Conservation (phyloP, 2,113 vertebrate species). For the Uropsilus gracilis region DNA sequence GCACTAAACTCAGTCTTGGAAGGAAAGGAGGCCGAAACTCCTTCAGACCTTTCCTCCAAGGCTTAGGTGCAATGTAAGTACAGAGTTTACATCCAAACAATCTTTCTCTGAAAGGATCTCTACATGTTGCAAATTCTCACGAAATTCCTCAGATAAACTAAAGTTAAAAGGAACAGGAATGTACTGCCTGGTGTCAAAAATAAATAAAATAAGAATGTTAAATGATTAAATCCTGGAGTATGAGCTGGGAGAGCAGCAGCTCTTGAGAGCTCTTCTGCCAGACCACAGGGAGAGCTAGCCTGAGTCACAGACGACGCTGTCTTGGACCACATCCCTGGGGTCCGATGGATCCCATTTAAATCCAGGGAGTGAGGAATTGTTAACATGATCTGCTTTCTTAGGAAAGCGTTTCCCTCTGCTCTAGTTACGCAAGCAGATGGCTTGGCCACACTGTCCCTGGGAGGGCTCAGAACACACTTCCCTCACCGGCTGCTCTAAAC, state of each 20-base stretch:
- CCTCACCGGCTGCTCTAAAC: neutral
- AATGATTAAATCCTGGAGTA: neutral
- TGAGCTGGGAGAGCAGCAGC: neutral
- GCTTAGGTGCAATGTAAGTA: neutral
- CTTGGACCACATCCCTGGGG: neutral
- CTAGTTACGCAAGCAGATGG: neutral
- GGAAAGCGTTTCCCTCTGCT: neutral
- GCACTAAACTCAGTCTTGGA: accelerated
- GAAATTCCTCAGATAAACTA: neutral
- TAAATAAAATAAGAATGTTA: neutral
- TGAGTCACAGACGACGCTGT: neutral
- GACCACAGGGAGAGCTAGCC: accelerated
- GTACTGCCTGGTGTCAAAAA: neutral
- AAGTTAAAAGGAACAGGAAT: neutral
- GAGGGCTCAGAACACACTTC: neutral
- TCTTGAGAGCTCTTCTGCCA: too few relatives aligned
- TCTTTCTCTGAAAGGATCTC: neutral
- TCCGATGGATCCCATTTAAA: too few relatives aligned
- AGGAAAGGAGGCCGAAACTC: neutral
- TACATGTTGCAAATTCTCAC: neutral
- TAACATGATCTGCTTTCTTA: neutral
- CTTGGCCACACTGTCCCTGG: neutral
- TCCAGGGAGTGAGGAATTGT: neutral
- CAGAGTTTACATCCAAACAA: neutral
- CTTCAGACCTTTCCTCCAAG: too few relatives aligned